These are phyloP conservation scores for Serranus cabrilla DNA, from an alignment of 2,797 vertebrate genomes.

Conservation along the genomic window DNA sequence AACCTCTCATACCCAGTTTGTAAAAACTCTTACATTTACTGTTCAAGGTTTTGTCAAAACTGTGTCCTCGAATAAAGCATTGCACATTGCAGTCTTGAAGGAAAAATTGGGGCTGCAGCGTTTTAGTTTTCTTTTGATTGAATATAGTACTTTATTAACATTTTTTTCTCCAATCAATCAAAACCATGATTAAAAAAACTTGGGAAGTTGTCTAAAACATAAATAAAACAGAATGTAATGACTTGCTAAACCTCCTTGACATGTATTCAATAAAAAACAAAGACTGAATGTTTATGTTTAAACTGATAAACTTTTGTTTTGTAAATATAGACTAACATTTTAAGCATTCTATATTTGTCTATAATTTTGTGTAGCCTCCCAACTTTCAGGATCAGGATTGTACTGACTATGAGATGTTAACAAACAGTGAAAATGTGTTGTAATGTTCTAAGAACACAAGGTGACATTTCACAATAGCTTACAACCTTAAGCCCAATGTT, in stretches of 20 bases:
- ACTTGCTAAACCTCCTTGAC: too few relatives aligned
- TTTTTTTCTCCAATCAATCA: not conserved
- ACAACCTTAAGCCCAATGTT: not conserved
- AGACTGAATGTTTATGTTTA: too few relatives aligned
- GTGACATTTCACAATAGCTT: not conserved
- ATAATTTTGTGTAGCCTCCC: too few relatives aligned
- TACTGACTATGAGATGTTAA: not conserved
- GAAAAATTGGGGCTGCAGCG: not conserved
- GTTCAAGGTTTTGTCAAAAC: not conserved
- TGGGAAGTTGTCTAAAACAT: too few relatives aligned
- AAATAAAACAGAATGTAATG: too few relatives aligned
- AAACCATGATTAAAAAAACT: too few relatives aligned
- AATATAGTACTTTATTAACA: not conserved
- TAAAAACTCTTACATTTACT: not conserved
- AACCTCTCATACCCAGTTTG: not conserved
- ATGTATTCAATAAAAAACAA: too few relatives aligned
- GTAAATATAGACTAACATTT: too few relatives aligned
- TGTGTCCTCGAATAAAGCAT: not conserved
- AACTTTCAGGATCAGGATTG: too few relatives aligned
- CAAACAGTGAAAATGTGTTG: not conserved
- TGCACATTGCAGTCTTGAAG: not conserved
- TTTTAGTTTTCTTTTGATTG: not conserved
- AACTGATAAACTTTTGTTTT: too few relatives aligned
- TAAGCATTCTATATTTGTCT: too few relatives aligned
- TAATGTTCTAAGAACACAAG: not conserved